Conservation (phyloP, 2,113 vertebrate genomes). For the Hepsetus odoe region DNA sequence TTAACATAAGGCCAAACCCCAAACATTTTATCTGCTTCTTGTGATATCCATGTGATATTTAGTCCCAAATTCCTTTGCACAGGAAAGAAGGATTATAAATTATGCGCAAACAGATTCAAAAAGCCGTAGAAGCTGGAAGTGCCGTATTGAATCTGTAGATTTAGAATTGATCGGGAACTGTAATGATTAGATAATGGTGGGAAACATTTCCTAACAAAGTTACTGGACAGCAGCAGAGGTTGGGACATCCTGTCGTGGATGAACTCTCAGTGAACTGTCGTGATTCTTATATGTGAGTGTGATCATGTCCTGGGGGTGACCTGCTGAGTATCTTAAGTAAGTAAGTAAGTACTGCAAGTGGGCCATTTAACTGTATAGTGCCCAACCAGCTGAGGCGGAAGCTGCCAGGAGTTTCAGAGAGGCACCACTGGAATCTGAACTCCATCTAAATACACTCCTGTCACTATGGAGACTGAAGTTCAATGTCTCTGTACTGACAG, state of each 20-base stretch:
- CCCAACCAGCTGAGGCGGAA: neutral
- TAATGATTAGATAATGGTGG: neutral
- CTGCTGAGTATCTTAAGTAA: neutral
- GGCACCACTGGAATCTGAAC: neutral
- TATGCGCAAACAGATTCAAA: too few relatives aligned
- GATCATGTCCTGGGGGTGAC: neutral
- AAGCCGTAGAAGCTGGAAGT: neutral
- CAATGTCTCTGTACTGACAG: too few relatives aligned
- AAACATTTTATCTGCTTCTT: too few relatives aligned
- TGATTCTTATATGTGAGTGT: neutral
- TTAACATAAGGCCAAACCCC: too few relatives aligned
- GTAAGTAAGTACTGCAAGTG: neutral
- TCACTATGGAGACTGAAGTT: neutral
- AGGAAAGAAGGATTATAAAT: too few relatives aligned
- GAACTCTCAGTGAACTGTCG: slow-evolving; percentile 5
- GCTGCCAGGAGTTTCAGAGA: neutral
- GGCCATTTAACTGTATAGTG: slow-evolving; percentile 9
- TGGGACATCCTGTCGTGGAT: neutral
- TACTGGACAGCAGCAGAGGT: neutral
- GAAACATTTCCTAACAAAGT: neutral
- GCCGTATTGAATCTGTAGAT: neutral
- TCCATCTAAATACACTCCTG: neutral
- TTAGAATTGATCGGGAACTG: neutral
- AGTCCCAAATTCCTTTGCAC: too few relatives aligned
- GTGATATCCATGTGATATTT: too few relatives aligned